Evolutionary conservation across 23 tunicate species (phyloP), one percentile per base, ranked within the genome.

Genomic region (Oikopleura vanhoeffeni): DNA sequence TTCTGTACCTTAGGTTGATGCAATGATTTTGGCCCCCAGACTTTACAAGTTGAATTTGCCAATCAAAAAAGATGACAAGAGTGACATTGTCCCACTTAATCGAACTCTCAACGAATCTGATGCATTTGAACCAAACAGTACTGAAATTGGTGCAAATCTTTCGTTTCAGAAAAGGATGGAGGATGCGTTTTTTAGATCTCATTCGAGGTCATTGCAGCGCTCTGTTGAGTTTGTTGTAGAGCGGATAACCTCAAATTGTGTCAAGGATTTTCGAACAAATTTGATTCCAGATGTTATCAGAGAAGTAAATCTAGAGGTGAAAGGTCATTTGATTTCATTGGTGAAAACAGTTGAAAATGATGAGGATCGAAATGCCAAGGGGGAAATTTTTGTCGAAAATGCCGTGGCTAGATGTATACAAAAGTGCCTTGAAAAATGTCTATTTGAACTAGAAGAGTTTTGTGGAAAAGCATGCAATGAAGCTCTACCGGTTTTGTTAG

Each of bases 141-240:
- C 64, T 13, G 64, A 49, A 49, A 8, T 24, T 8, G 18, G 18
- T 8, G 18, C 24, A 13, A 49, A 49, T 49, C 24, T 49, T 13
- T 8, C 64, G 24, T 49, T 49, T 49, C 64, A 49, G 24, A 49
- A 49, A 38, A 18, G 32, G 38, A 18, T 71, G 79, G 79, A 71
- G 32, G 79, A 71, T 71, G 79, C 79, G 79, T 71, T 71, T 71
- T 71, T 71, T 30, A 71, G 35, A 30, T 18, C 79, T 71, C 27
- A 71, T 71, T 38, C 79, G 35, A 4, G 34, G 36, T 71, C 79
- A 2, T 38, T 71, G 4, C 27, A 71, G 32, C 27, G 79, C 27
- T 18, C 79, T 2, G 35, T 30, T 2, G 79, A 71, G 79, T 71
- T 71, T 71, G 79, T 71, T 3, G 35, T 71, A 24, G 79, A 71